Evolutionary conservation across 2,797 vertebrate species (phyloP).

Genomic region (Carduelis carduelis): DNA sequence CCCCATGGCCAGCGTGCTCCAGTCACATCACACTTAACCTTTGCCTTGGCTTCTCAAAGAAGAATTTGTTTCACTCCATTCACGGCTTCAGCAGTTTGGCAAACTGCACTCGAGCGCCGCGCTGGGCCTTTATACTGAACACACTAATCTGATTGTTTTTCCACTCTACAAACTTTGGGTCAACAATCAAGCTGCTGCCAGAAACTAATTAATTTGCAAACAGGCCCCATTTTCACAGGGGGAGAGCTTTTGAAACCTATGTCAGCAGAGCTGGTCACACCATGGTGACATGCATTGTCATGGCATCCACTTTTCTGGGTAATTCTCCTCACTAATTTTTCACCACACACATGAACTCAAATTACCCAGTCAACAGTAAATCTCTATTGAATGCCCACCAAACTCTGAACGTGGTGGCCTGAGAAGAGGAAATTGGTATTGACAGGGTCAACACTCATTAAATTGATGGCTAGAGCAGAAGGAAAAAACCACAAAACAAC

Average conservation of each 20-base stretch:
- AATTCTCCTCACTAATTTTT: conserved; percentile 77
- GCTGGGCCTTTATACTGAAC: conserved; percentile 76
- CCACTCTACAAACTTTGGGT: conserved; percentile 81
- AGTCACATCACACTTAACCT: conserved; percentile 83
- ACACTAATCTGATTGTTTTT: conserved; percentile 84
- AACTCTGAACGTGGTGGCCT: conserved; percentile 56
- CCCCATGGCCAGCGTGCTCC: conserved; percentile 50
- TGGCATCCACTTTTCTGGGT: conserved; percentile 71
- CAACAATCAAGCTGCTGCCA: conserved; percentile 81
- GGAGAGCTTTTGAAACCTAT: conserved; percentile 78
- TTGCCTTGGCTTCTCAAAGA: conserved; percentile 74
- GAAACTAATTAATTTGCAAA: conserved; percentile 87
- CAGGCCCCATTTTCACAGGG: conserved; percentile 79
- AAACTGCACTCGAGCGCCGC: conserved; percentile 72
- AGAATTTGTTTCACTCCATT: conserved; percentile 79
- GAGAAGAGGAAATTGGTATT: conserved; percentile 72
- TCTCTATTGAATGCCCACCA: conserved; percentile 67
- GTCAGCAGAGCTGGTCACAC: conserved; percentile 77
- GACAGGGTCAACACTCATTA: conserved; percentile 69
- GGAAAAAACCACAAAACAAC: not conserved
- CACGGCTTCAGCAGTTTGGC: conserved; percentile 71
- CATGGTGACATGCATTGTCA: conserved; percentile 78
- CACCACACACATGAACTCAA: conserved; percentile 76
- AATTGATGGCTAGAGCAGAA: conserved; percentile 51
- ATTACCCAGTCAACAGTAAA: conserved; percentile 77